Evolutionary conservation across 2,797 vertebrate species (phyloP), one percentile per base, ranked within the genome.

Genomic region (Huso huso): DNA sequence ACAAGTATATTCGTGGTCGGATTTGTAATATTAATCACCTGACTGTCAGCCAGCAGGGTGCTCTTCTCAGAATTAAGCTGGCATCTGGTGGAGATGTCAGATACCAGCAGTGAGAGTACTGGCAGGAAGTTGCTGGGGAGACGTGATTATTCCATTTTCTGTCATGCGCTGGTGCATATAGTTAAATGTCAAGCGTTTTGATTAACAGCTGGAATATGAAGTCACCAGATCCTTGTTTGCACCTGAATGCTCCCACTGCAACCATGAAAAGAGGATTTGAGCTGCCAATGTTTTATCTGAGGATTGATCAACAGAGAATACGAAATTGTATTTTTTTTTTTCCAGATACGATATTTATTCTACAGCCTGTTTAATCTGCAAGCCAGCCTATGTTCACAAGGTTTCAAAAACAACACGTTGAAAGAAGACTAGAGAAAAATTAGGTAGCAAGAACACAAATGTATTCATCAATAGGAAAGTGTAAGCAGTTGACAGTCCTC

Each of bases 161-260:
- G 72, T 68, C 0, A 0, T 79, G 76, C 66, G 76, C 68, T 66
- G 0, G 1, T 81, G 73, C 53, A 13, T 73, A 72, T 79, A 82
- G 74, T 73, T 81, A 86, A 84, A 87, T 85, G 83, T 86, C 82
- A 84, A 80, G 80, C 74, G 74, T 76, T 78, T 79, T 72, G 51
- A 12, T 75, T 68, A 82, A 75, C 82, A 87, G 81, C 81, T 84
- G 83, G 78, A 79, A 81, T 75, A 77, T 2, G 65, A 71, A 83
- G 74, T 69, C 72, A 66, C 10, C 0, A 64, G 77, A 78, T 23
- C 58, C 66, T 71, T 73, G 66, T 78, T 79, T 78, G 72, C 75
- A 70, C 71, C 63, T 75, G 66, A 70, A 61, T 65, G 68, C 68
- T 75, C 82, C 70, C 78, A 69, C 57, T 13, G 57, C 69, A 68